Evolutionary conservation across 1,140 invertebrate species (phyloP).

Genomic region (Frieseomelitta varia): DNA sequence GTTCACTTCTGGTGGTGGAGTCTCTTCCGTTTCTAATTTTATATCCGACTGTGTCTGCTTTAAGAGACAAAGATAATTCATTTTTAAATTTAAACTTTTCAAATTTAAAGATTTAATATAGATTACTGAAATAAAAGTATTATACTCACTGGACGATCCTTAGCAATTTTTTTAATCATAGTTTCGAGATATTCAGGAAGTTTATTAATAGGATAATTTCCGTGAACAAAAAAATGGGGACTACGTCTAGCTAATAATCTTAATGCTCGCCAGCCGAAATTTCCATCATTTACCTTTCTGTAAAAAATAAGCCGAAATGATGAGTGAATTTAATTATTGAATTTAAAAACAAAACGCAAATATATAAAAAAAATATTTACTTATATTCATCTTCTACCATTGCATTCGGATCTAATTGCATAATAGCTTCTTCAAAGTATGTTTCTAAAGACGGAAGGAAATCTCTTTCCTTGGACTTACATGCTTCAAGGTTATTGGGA

Average conservation of each 20-base stretch:
- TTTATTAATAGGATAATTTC: constrained; percentile 90
- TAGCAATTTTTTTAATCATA: constrained; percentile 91
- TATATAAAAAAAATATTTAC: constrained; percentile 73
- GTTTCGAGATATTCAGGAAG: constrained; percentile 93
- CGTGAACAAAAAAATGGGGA: constrained; percentile 95
- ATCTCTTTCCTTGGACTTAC: constrained; percentile 92
- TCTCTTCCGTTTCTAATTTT: constrained; percentile 76
- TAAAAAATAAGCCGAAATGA: constrained; percentile 53
- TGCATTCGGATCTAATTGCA: constrained; percentile 87
- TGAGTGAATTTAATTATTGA: neutral
- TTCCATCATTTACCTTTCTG: constrained; percentile 88
- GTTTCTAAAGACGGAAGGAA: constrained; percentile 94
- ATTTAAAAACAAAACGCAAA: neutral
- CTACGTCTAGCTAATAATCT: constrained; percentile 92
- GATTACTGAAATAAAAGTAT: neutral
- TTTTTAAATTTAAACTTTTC: neutral
- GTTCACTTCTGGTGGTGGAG: constrained; percentile 69
- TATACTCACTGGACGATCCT: constrained; percentile 84
- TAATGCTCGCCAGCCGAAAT: constrained; percentile 96
- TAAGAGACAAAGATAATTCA: constrained; percentile 6
- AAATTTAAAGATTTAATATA: neutral
- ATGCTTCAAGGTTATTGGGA: constrained; percentile 96
- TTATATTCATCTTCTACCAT: constrained; percentile 87
- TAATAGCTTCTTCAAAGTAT: constrained; percentile 91
- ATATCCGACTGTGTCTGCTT: constrained; percentile 74